Evolutionary conservation across 2,113 vertebrate species (phyloP), one percentile per base, ranked within the genome.

Genomic region (Oreocharis arfaki): DNA sequence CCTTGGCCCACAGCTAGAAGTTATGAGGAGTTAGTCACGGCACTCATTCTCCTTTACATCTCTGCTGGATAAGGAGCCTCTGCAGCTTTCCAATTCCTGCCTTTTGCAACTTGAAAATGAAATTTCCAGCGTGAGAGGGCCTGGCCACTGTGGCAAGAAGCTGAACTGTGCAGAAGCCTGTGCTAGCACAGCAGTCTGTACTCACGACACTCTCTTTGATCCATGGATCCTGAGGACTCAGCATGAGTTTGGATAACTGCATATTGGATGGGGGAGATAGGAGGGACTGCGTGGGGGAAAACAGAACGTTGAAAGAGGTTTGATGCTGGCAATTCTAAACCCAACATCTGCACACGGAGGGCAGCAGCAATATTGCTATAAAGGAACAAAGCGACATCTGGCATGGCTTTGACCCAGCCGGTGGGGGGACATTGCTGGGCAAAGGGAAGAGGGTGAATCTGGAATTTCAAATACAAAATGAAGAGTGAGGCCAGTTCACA

Each of bases 131-230:
- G 2, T 26, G 32, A 41, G 56, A 75, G 33, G 35, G 9, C 10
- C 67, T 74, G 76, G 28, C 6, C 18, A 20, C 10, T 33, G 27
- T 63, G 55, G 56, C 17, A 90, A 50, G 61, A 23, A 53, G 37
- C n/a, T 76, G 63, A 55, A 39, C 55, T 21, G 33, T 75, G 64
- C 55, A 64, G 57, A 53, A 64, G 7, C 44, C 47, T 22, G 11
- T 73, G 37, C 73, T 57, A 44, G 50, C 6, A 3, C 86, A 84
- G 70, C 59, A 41, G 7, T 33, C 30, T 50, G 35, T n/a, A 18
- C 11, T 79, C n/a, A 1, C 0, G 0, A 12, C 4, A 0, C 16
- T 56, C 32, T 32, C 37, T 67, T 71, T 77, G 76, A 44, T 60
- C 53, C 44, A 8, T 10, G 44, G 69, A 63, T 65, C 52, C 69